phyloP scores from a whole-genome alignment of 2,797 vertebrate species.

The Melanogrammus aeglefinus region DNA sequence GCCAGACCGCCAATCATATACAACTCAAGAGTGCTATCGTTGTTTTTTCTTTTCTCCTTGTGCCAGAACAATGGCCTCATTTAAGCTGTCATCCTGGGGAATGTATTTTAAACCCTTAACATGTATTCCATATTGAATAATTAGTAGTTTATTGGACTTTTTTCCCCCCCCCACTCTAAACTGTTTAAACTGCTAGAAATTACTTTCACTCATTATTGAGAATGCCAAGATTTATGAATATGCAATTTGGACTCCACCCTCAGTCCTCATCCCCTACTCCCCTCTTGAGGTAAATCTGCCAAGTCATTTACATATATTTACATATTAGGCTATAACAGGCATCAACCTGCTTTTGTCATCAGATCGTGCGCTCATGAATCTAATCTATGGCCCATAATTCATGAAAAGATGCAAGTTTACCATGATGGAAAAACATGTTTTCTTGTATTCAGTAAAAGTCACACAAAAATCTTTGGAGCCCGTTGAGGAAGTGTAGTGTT shows the following conservation, averaged over 20 bases:
- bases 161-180: background rate
- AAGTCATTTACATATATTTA: background rate
- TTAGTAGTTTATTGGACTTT: constrained; percentile 2
- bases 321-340: constrained; percentile 1
- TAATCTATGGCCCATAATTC: background rate
- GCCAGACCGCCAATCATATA: constrained; percentile 1
- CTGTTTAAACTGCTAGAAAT: constrained; percentile 4
- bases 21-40: background rate
- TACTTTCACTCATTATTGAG: background rate
- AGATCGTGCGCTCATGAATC: background rate
- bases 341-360: constrained; percentile 1
- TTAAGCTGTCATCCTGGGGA: background rate
- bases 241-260: constrained; percentile 3
- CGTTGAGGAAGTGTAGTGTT: too few relatives aligned
- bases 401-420: background rate
- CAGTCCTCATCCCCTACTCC: background rate
- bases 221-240: constrained; percentile 1
- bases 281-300: constrained; percentile 1
- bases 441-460: constrained; percentile 2
- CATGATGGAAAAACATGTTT: background rate
- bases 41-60: background rate
- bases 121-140: background rate
- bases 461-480: background rate
- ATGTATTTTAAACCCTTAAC: background rate
- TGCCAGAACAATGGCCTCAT: constrained; percentile 24